Conservation (phyloP, 2,113 vertebrate genomes). For the Hemibagrus wyckioides region DNA sequence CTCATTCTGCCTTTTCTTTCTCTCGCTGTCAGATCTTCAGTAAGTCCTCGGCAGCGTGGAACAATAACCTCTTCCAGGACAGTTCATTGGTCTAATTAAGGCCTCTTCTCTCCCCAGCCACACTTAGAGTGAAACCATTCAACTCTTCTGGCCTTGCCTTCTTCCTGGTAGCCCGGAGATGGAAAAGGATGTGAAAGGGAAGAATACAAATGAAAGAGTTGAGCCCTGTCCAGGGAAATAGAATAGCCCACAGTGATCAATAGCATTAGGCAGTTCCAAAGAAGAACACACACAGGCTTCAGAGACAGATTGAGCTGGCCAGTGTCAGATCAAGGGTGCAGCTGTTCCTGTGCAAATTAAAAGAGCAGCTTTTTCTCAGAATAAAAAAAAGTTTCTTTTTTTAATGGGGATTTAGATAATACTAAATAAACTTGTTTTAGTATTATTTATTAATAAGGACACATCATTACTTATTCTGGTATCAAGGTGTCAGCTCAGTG, state of each 20-base stretch:
- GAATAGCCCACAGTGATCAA: slow-evolving; percentile 36
- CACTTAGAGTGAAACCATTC: slow-evolving; percentile 73
- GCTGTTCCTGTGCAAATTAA: slow-evolving; percentile 22
- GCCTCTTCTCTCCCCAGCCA: slow-evolving; percentile 69
- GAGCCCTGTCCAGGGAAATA: slow-evolving; percentile 16
- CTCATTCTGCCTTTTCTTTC: slow-evolving; percentile 28
- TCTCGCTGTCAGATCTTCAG: slow-evolving; percentile 58
- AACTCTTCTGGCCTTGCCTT: slow-evolving; percentile 53
- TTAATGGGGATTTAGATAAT: background rate
- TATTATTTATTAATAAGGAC: background rate
- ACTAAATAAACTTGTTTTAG: background rate
- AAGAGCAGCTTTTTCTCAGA: background rate
- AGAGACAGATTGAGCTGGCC: background rate
- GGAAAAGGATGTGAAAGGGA: slow-evolving; percentile 20
- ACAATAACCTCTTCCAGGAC: slow-evolving; percentile 70
- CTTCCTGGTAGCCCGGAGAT: slow-evolving; percentile 34
- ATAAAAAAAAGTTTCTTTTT: background rate
- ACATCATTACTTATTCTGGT: background rate
- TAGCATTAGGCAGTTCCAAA: slow-evolving; percentile 14
- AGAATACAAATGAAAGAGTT: slow-evolving; percentile 13
- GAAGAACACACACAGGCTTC: slow-evolving; percentile 15
- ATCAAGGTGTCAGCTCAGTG: background rate
- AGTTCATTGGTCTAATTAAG: slow-evolving; percentile 76
- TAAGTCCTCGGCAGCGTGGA: slow-evolving; percentile 56
- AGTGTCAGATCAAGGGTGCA: slow-evolving; percentile 9